A percentile compares a stretch with the other conserved stretches of the same genome.
Conservation (phyloP, 2,888 invertebrate species). For the Stenolophus ochropezus region DNA sequence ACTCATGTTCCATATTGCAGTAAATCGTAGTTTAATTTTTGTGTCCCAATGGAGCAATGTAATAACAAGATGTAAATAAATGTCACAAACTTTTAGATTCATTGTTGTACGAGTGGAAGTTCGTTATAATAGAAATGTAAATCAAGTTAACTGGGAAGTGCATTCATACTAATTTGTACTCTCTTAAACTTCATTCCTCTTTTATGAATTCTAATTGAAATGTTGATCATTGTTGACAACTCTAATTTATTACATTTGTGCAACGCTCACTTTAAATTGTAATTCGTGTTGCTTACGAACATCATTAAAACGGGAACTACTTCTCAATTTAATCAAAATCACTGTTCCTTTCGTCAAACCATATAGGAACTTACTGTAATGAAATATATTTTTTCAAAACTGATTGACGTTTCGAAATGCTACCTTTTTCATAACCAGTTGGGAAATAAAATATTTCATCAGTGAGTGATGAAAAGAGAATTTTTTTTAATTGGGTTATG, state of each 20-base stretch:
- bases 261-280: background rate
- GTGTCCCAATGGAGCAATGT: background rate
- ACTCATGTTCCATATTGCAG: no score
- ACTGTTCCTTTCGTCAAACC: no score
- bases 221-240: constrained; percentile 23
- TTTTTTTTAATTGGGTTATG: no score
- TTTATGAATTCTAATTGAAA: constrained; percentile 37
- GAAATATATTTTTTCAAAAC: no score
- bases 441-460: no score
- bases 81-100: constrained; percentile 20
- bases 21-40: background rate
- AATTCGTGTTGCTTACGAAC: background rate
- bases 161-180: constrained; percentile 29
- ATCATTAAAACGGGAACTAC: background rate
- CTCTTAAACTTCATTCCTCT: constrained; percentile 23
- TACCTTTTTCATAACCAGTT: no score
- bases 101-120: background rate
- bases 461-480: no score
- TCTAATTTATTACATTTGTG: background rate
- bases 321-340: no score
- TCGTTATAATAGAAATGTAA: constrained; percentile 28
- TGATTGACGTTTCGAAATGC: no score
- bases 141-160: constrained; percentile 19
- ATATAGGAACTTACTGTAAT: no score
- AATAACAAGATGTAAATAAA: constrained; percentile 16